Conservation (phyloP, 2,113 vertebrate species). For the Catagonus wagneri region DNA sequence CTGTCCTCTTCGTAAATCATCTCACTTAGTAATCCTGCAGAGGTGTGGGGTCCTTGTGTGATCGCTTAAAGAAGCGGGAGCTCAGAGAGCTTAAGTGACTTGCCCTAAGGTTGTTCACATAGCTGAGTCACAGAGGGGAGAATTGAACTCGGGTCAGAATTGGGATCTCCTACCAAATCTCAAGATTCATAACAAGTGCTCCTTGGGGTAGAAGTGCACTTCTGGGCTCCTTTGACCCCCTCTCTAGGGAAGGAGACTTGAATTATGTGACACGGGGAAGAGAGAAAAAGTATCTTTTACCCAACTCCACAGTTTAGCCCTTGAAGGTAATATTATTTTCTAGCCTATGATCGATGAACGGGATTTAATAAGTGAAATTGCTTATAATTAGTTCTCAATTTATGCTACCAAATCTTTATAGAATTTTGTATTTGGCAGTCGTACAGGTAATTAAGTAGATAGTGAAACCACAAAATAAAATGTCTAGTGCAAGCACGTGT, state of each 20-base stretch:
- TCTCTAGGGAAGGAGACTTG: background rate
- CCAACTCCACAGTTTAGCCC: background rate
- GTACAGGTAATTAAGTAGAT: slow-evolving; percentile 70
- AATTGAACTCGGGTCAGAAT: background rate
- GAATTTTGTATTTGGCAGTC: slow-evolving; percentile 71
- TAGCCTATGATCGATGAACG: slow-evolving; percentile 47
- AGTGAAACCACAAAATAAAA: slow-evolving; percentile 75
- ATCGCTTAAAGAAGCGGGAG: background rate
- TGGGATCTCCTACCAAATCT: background rate
- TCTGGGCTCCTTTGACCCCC: background rate
- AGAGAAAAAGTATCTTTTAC: slow-evolving; percentile 2
- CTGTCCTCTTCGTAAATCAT: background rate
- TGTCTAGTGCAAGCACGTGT: slow-evolving; percentile 57
- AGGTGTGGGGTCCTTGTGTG: background rate
- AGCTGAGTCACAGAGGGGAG: background rate
- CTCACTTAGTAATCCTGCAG: background rate
- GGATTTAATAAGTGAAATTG: slow-evolving; percentile 62
- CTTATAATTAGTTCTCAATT: slow-evolving; percentile 70
- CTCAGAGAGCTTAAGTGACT: background rate
- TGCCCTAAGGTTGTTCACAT: background rate
- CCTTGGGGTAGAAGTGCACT: background rate
- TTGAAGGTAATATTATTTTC: slow-evolving; percentile 21
- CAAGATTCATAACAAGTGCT: background rate
- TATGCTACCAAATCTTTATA: slow-evolving; percentile 63
- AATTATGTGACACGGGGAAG: background rate